Conservation (phyloP, 2,797 vertebrate genomes). For the Acrossocheilus wenchowensis region DNA sequence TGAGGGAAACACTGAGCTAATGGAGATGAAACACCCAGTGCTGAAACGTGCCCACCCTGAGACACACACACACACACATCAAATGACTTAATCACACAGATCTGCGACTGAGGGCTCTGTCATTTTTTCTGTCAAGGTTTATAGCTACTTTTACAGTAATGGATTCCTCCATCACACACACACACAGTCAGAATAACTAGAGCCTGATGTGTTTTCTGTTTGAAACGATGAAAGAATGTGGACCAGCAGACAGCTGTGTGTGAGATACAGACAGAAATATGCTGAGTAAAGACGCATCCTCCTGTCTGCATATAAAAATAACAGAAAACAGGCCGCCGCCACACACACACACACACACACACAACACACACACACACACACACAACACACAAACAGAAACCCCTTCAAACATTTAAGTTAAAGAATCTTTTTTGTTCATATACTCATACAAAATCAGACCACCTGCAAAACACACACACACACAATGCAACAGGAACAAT, state of each 20-base stretch:
- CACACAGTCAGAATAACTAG: not conserved
- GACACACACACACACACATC: not conserved
- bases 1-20: constrained; percentile 16
- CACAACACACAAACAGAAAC: not conserved
- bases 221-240: constrained; percentile 6
- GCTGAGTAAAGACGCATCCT: constrained; percentile 4
- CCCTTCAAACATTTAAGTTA: not conserved
- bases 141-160: not conserved
- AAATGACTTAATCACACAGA: not conserved
- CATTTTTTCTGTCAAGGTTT: not conserved
- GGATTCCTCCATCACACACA: not conserved
- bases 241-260: not conserved
- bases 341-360: constrained; percentile 5
- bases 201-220: constrained; percentile 28
- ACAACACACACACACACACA: not conserved
- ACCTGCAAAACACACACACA: not conserved
- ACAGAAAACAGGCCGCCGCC: not conserved
- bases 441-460: not conserved
- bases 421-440: not conserved
- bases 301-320: not conserved
- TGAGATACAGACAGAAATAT: not conserved
- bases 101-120: not conserved
- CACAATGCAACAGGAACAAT: not conserved
- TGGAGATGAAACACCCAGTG: not conserved
- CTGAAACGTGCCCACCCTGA: not conserved